Conservation (phyloP, 1,140 invertebrate genomes). For the Apis cerana region DNA sequence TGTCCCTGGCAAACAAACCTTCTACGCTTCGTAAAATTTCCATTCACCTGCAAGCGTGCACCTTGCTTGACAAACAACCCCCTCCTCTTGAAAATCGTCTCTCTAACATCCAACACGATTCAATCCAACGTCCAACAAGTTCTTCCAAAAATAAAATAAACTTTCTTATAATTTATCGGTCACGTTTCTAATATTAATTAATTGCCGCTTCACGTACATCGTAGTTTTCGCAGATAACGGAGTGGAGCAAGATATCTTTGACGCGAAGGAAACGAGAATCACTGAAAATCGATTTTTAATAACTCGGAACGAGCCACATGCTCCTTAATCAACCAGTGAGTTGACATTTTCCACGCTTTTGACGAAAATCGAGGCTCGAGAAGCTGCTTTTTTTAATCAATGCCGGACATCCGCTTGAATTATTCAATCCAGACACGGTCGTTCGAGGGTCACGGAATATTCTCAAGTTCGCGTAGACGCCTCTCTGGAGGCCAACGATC, state of each 20-base stretch:
- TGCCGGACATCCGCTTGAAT: slow-evolving; percentile 51
- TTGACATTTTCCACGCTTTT: slow-evolving; percentile 18
- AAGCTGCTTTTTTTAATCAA: slow-evolving; percentile 46
- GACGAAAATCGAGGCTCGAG: slow-evolving; percentile 19
- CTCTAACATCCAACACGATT: neutral
- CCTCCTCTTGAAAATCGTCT: neutral
- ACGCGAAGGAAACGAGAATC: no score
- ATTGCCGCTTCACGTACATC: neutral
- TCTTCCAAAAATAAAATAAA: slow-evolving; percentile 1
- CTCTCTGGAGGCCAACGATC: slow-evolving; percentile 24
- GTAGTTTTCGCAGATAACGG: neutral
- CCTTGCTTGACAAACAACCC: slow-evolving; percentile 8
- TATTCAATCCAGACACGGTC: slow-evolving; percentile 37
- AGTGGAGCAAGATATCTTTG: neutral
- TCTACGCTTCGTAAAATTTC: slow-evolving; percentile 20
- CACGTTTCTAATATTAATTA: no score
- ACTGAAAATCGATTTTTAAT: no score
- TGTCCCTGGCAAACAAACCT: neutral
- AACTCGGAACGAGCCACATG: neutral
- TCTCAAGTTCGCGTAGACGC: slow-evolving; percentile 31
- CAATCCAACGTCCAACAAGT: neutral
- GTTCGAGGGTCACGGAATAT: slow-evolving; percentile 48
- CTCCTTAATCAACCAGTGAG: slow-evolving; percentile 24
- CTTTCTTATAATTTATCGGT: neutral
- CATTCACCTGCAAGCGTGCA: neutral